Evolutionary conservation across 2,888 invertebrate species (phyloP), one percentile per base, ranked within the genome.

Genomic region (Andrena haemorrhoa): DNA sequence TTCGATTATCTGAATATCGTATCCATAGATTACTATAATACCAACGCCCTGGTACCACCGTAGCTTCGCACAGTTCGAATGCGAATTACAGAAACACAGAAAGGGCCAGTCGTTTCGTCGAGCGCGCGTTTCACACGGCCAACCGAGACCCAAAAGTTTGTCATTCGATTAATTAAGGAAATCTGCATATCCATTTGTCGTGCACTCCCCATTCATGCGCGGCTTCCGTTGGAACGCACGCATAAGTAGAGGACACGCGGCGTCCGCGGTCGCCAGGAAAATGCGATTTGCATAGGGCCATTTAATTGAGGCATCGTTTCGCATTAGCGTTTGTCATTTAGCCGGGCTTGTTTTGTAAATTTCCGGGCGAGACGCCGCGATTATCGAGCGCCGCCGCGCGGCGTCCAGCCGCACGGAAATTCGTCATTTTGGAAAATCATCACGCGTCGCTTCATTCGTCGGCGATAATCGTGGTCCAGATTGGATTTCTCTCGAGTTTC

Each of bases 281-380:
- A 87, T 77, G 78, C 81, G 79, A 87, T 87, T 87, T 87, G 81
- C 86, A 86, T 81, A 79, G 84, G 63, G 69, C 70, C 83, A 77
- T 83, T 85, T 88, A 88, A 88, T 88, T 83, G 84, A 85, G 79
- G 79, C 79, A 88, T 88, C 88, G 84, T 77, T 86, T 81, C 82
- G 77, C 81, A 88, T 88, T 87, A 85, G 76, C 80, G 83, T 87
- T 85, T 84, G 85, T 88, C 87, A 84, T 87, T 88, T 87, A 81
- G 77, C 79, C 64, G 71, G 84, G 76, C 79, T 87, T 87, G 87
- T 84, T 85, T 84, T 81, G 75, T 74, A 75, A 80, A 80, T 80
- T 85, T 80, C 41, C 41, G 41, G 41, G 69, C 77, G 41, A 79
- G 65, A 74, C 75, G 68, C 73, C 70, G 51, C 83, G 75, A 85